A percentile compares a stretch with the other conserved stretches of the same genome.
Evolutionary conservation across 2,113 vertebrate species (phyloP).

Genomic region (Pollimyrus isidori): DNA sequence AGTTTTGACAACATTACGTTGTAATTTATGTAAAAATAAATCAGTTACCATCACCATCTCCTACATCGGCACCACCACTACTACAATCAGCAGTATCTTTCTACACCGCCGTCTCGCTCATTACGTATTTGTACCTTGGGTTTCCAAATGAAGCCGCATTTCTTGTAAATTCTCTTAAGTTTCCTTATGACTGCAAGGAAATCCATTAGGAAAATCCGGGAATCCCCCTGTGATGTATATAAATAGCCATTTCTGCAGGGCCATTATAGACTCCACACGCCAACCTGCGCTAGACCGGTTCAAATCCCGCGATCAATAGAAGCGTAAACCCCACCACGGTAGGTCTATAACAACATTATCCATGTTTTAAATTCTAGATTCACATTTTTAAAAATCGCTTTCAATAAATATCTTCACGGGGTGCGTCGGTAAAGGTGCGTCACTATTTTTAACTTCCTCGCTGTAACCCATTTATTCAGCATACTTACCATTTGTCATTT

Average conservation of each 20-base stretch:
- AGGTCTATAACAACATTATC: not conserved
- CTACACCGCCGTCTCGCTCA: not conserved
- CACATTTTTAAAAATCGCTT: not conserved
- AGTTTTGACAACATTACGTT: not conserved
- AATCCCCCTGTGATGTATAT: slow-evolving; percentile 28
- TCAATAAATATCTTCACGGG: not conserved
- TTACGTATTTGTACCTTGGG: slow-evolving; percentile 13
- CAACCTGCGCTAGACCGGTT: not conserved
- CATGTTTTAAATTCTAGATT: not conserved
- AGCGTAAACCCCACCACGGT: not conserved
- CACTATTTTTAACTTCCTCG: not conserved
- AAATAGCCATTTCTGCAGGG: slow-evolving; percentile 6
- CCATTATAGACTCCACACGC: not conserved
- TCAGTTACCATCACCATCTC: not conserved
- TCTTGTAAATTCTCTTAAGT: slow-evolving; percentile 30
- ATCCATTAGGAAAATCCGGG: slow-evolving; percentile 23
- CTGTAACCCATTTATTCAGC: not conserved
- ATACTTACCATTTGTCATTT: slow-evolving; percentile 48
- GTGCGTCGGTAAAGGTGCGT: not conserved
- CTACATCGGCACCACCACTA: not conserved
- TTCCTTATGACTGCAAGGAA: slow-evolving; percentile 32
- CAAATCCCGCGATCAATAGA: not conserved
- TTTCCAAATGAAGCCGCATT: slow-evolving; percentile 31
- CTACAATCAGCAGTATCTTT: not conserved
- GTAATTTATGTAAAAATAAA: not conserved